A percentile compares a stretch with the other conserved stretches of the same genome.
These are phyloP conservation scores for Sebastiscus albofasciatus DNA, from an alignment of 2,797 vertebrate species.

Conservation along the genomic window DNA sequence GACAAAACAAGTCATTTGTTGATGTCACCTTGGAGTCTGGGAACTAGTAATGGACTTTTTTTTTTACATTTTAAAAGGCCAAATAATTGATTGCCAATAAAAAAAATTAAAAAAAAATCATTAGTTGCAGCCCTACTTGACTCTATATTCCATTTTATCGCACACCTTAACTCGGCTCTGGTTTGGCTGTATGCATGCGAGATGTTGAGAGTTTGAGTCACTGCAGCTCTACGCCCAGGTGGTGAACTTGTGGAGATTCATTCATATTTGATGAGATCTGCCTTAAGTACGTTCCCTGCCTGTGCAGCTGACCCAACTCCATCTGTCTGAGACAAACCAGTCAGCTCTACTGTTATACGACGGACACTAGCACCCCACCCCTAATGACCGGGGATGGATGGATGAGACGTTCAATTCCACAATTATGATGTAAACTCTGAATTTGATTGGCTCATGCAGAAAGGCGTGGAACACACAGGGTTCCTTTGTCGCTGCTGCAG, in stretches of 20 bases:
- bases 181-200: neutral
- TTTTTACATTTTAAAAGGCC: too few species aligned
- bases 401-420: neutral
- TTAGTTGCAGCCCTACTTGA: neutral
- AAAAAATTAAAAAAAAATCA: too few species aligned
- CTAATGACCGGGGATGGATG: neutral
- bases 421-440: neutral
- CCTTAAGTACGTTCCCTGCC: constrained; percentile 41
- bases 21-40: neutral
- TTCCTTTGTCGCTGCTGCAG: constrained; percentile 12
- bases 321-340: constrained; percentile 53
- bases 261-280: constrained; percentile 77
- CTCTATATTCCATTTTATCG: neutral
- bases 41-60: neutral
- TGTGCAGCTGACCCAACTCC: constrained; percentile 72
- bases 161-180: neutral
- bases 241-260: constrained; percentile 54
- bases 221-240: constrained; percentile 53
- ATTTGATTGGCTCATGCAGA: constrained; percentile 3
- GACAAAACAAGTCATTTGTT: neutral
- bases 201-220: constrained; percentile 5
- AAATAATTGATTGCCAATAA: too few species aligned
- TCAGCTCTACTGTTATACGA: neutral
- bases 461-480: neutral
- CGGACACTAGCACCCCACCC: constrained; percentile 22